A percentile compares a stretch with the other conserved stretches of the same genome.
Evolutionary conservation across 2,113 vertebrate species (phyloP).

Genomic region (Bos indicus): DNA sequence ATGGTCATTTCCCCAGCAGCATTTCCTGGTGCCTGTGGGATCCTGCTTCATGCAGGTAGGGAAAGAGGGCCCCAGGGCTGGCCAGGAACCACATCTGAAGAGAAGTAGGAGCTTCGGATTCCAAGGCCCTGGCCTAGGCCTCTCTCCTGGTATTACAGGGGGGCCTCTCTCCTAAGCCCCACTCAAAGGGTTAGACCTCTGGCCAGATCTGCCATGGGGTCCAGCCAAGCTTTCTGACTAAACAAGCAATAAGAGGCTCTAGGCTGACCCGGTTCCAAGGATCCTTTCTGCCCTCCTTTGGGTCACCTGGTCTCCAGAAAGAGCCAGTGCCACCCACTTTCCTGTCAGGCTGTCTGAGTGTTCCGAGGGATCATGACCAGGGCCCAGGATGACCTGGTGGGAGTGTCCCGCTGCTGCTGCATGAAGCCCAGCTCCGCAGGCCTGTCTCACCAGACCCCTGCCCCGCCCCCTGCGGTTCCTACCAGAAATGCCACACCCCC

Average conservation of each 20-base stretch:
- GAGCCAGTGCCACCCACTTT: background rate
- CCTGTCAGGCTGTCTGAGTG: background rate
- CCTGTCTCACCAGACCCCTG: background rate
- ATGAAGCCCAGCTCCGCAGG: background rate
- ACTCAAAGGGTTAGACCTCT: background rate
- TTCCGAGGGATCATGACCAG: background rate
- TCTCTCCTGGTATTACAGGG: background rate
- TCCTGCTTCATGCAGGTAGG: background rate
- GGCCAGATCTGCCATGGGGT: background rate
- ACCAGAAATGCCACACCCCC: background rate
- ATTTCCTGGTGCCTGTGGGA: background rate
- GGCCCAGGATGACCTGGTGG: background rate
- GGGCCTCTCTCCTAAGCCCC: background rate
- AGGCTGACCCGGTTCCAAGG: background rate
- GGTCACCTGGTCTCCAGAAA: background rate
- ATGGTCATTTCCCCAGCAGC: background rate
- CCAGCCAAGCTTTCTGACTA: background rate
- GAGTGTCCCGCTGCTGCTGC: background rate
- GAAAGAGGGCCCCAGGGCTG: background rate
- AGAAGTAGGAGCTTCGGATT: background rate
- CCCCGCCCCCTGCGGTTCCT: background rate
- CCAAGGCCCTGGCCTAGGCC: too few relatives aligned
- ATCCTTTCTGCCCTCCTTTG: background rate
- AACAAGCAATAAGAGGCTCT: constrained; percentile 59
- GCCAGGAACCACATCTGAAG: background rate